A percentile compares a stretch with the other conserved stretches of the same genome.
Evolutionary conservation across 2,113 vertebrate species (phyloP).

Genomic region (Ophthalmolycus amberensis): DNA sequence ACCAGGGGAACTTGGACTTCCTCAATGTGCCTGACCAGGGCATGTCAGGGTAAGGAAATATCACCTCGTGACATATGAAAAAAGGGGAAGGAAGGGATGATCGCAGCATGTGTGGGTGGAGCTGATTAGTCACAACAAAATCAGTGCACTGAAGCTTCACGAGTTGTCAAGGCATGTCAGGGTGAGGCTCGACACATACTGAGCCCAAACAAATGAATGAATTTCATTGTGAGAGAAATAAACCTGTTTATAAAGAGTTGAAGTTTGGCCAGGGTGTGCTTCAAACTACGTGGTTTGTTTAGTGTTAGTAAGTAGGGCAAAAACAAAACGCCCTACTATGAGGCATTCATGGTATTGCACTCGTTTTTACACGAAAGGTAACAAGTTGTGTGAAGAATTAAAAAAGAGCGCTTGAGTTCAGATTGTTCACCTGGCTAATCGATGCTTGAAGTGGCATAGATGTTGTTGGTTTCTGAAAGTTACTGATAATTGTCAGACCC

Average conservation of each 20-base stretch:
- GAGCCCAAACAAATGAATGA: not conserved
- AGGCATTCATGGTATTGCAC: not conserved
- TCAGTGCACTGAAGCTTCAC: not conserved
- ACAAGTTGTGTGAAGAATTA: not conserved
- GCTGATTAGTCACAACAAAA: slow-evolving; percentile 30
- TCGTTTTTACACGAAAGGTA: not conserved
- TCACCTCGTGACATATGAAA: not conserved
- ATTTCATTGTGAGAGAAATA: not conserved
- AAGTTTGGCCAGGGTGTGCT: not conserved
- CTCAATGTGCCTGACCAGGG: slow-evolving; percentile 96
- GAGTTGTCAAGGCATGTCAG: slow-evolving; percentile 20
- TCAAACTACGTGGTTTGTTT: slow-evolving; percentile 11
- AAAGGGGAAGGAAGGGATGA: not conserved
- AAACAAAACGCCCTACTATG: too few relatives aligned
- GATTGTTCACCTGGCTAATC: not conserved
- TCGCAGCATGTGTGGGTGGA: slow-evolving; percentile 7
- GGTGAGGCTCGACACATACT: slow-evolving; percentile 22
- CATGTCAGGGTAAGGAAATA: slow-evolving; percentile 88
- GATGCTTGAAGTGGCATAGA: not conserved
- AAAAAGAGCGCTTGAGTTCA: not conserved
- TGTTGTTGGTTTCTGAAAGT: not conserved
- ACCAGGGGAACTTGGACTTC: slow-evolving; percentile 89
- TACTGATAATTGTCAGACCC: not conserved
- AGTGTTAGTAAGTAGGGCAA: not conserved
- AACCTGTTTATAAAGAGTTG: slow-evolving; percentile 32